Evolutionary conservation across 2,888 invertebrate genomes (phyloP), one percentile per base, ranked within the genome.

Genomic region (Malachius bipustulatus): DNA sequence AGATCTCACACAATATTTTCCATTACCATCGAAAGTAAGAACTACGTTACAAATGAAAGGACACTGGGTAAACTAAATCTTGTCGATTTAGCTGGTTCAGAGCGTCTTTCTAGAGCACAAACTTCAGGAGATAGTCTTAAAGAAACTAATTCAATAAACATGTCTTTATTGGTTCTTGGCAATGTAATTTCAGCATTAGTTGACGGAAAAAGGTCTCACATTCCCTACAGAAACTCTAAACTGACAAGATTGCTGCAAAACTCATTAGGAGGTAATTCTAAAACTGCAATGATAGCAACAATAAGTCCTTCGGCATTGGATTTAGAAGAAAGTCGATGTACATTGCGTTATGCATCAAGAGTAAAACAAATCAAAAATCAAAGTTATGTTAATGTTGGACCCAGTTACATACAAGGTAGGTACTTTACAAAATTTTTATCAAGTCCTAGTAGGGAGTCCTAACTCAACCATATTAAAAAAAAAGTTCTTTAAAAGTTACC

Each of bases 181-280:
- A 94, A 96, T 61, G 96, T 97, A 1, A 97, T 97, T 46, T 93
- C 93, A 2, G 91, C 94, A 1, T 66, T 97, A 41, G 91, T 94
- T 2, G 96, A 97, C 63, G 89, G 90, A 26, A 93, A 91, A 63
- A 83, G 84, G 43, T 84, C 84, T 0, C 93, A 96, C 60, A 87
- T 97, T 44, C 96, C 96, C 0, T 97, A 97, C 64, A 71, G 96
- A 48, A 96, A 97, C 66, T 91, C 91, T 0, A 97, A 97, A 61
- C 66, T 97, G 10, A 97, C 96, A 0, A 64, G 91, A n/a, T 63
- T 93, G 26, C 66, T 97, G 39, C 94, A 96, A 64, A 96, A 97
- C 59, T 94, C 94, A 0, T 66, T 96, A 2, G 93, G 93, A 1
- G 93, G 93, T 0, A 94, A 93, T 65, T 84, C 87, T 1, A 85